Percentiles rank a stretch among this genome's conserved stretches.
Evolutionary conservation across 2,888 invertebrate genomes (phyloP).

Genomic region (Melanchra persicariae): DNA sequence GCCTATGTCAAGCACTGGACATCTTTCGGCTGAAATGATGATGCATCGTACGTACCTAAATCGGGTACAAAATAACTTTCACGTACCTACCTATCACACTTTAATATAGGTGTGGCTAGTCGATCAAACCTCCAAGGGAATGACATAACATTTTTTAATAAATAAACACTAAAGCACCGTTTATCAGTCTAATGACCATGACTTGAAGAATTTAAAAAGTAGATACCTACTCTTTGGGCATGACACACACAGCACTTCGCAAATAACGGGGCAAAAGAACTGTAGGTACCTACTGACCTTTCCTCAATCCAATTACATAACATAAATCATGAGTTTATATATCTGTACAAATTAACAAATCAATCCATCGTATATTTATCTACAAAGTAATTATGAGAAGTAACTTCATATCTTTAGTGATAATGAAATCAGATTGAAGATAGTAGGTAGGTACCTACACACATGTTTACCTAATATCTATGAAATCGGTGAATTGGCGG

Average conservation of each 20-base stretch:
- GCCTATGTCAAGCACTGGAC: no score
- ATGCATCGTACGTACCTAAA: no score
- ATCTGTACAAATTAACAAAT: not conserved
- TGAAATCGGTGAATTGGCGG: slow-evolving; percentile 28
- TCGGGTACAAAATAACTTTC: no score
- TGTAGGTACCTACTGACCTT: not conserved
- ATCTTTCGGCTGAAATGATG: no score
- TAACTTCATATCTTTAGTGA: slow-evolving; percentile 13
- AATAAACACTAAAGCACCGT: not conserved
- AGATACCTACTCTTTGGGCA: not conserved
- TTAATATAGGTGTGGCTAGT: no score
- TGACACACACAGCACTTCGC: slow-evolving; percentile 1
- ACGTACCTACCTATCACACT: no score
- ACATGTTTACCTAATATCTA: slow-evolving; percentile 42
- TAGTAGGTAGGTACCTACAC: not conserved
- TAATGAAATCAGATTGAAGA: slow-evolving; percentile 16
- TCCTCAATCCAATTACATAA: no score
- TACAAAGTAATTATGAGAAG: not conserved
- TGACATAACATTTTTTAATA: slow-evolving; percentile 6
- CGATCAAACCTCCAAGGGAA: not conserved
- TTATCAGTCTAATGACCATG: not conserved
- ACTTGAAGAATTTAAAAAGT: not conserved
- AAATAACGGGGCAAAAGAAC: not conserved
- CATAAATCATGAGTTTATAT: no score
- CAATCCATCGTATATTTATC: not conserved